Percentiles rank a stretch among this genome's conserved stretches.
Conservation (phyloP, 2,888 invertebrate genomes). For the Parthenolecanium corni region DNA sequence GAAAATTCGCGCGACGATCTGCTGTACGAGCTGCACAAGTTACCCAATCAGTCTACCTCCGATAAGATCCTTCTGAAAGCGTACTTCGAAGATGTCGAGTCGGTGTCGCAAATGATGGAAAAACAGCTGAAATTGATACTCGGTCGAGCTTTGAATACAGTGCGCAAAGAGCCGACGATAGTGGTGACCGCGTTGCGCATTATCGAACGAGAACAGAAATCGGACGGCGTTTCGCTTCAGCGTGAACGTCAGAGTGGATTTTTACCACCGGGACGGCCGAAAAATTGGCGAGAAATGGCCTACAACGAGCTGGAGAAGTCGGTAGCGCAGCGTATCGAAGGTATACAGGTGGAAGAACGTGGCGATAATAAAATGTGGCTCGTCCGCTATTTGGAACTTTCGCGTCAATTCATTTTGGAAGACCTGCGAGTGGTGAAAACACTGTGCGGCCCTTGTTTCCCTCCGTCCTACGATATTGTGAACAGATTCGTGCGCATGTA, state of each 20-base stretch:
- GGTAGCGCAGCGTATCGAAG: conserved; percentile 77
- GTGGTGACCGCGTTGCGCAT: conserved; percentile 93
- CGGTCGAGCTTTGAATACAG: conserved; percentile 82
- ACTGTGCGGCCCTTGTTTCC: conserved; percentile 85
- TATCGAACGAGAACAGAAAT: conserved; percentile 92
- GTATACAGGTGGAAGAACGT: conserved; percentile 86
- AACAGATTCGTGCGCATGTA: conserved; percentile 87
- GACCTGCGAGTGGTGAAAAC: conserved; percentile 85
- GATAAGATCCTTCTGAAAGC: conserved; percentile 87
- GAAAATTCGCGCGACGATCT: conserved; percentile 95
- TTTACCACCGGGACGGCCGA: conserved; percentile 80
- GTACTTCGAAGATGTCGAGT: conserved; percentile 91
- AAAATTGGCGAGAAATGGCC: conserved; percentile 76
- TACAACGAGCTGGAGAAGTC: conserved; percentile 69
- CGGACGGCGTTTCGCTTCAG: conserved; percentile 74
- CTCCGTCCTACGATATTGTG: conserved; percentile 86
- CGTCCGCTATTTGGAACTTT: conserved; percentile 78
- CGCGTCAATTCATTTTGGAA: conserved; percentile 74
- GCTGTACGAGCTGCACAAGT: conserved; percentile 82
- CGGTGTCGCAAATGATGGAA: conserved; percentile 73
- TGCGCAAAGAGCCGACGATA: conserved; percentile 84
- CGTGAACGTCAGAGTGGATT: conserved; percentile 34
- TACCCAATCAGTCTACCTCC: conserved; percentile 78
- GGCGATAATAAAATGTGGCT: conserved; percentile 90
- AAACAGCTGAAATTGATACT: conserved; percentile 85